A percentile compares a stretch with the other conserved stretches of the same genome.
Conservation (phyloP, 1,140 invertebrate species). For the Goniozus legneri region DNA sequence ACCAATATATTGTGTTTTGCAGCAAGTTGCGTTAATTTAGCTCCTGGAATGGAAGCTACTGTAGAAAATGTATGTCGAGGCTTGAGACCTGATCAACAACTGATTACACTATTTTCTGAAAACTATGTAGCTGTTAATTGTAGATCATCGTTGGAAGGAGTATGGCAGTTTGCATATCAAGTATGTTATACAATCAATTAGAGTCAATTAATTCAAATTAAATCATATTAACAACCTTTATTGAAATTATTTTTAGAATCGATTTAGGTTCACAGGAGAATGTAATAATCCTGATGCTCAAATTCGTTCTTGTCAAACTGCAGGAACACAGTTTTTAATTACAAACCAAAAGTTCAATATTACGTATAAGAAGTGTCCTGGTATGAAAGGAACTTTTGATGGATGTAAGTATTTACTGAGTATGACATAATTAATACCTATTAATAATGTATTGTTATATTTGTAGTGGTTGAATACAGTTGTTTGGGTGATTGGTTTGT, state of each 20-base stretch:
- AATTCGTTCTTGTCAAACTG: constrained; percentile 91
- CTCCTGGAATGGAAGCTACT: constrained; percentile 61
- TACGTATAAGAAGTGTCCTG: constrained; percentile 84
- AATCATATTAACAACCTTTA: no score
- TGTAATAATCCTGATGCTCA: constrained; percentile 82
- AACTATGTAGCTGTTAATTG: constrained; percentile 91
- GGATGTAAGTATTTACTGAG: constrained; percentile 60
- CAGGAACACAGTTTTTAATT: constrained; percentile 92
- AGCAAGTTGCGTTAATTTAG: constrained; percentile 71
- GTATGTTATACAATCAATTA: constrained; percentile 36
- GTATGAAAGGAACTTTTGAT: constrained; percentile 81
- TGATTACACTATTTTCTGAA: constrained; percentile 84
- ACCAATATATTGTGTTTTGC: constrained; percentile 25
- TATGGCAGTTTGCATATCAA: constrained; percentile 94
- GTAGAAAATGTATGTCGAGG: constrained; percentile 74
- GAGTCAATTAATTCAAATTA: no score
- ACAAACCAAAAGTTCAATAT: constrained; percentile 97
- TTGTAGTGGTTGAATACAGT: constrained; percentile 81
- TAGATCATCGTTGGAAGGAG: constrained; percentile 86
- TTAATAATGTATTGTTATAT: constrained; percentile 16
- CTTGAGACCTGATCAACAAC: constrained; percentile 72
- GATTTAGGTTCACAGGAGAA: constrained; percentile 87
- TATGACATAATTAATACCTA: background rate
- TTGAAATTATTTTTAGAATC: constrained; percentile 59
- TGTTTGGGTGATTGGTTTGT: constrained; percentile 95